Percentiles rank a stretch among this genome's conserved stretches.
phyloP scores from a whole-genome alignment of 2,888 invertebrate species.

The Cosmorhoe ocellata region DNA sequence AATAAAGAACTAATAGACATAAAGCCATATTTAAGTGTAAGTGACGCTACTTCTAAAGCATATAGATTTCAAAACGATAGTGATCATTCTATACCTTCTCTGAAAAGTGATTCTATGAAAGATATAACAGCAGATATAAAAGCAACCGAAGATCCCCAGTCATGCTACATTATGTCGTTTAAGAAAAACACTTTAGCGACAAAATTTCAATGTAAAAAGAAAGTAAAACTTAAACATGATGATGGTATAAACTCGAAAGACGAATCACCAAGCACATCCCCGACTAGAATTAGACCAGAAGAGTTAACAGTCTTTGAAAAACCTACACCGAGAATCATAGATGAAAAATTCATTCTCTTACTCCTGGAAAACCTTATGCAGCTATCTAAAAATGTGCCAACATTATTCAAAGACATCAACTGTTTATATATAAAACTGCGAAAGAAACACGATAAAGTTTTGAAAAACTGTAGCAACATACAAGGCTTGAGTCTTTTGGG shows the following conservation, averaged over 20 bases:
- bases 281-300: conserved; percentile 27
- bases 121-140: conserved; percentile 20
- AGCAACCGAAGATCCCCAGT: conserved; percentile 45
- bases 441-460: conserved; percentile 54
- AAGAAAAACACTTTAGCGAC: conserved; percentile 41
- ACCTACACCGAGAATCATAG: conserved; percentile 51
- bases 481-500: conserved; percentile 59
- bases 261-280: conserved; percentile 22
- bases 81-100: conserved; percentile 44
- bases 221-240: conserved; percentile 34
- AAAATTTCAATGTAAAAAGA: conserved; percentile 41
- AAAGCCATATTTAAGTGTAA: conserved; percentile 50
- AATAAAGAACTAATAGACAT: conserved; percentile 38
- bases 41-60: conserved; percentile 54
- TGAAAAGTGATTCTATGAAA: conserved; percentile 39
- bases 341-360: conserved; percentile 64
- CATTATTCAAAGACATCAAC: conserved; percentile 60
- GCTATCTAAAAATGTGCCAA: conserved; percentile 56
- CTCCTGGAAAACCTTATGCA: conserved; percentile 60
- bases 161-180: conserved; percentile 56
- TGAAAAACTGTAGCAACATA: conserved; percentile 40
- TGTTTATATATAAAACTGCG: conserved; percentile 52
- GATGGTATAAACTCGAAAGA: conserved; percentile 28
- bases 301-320: conserved; percentile 48
- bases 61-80: conserved; percentile 40